Percentiles rank a stretch among this genome's conserved stretches.
phyloP scores from a whole-genome alignment of 2,113 vertebrate species.

The Vimba vimba region DNA sequence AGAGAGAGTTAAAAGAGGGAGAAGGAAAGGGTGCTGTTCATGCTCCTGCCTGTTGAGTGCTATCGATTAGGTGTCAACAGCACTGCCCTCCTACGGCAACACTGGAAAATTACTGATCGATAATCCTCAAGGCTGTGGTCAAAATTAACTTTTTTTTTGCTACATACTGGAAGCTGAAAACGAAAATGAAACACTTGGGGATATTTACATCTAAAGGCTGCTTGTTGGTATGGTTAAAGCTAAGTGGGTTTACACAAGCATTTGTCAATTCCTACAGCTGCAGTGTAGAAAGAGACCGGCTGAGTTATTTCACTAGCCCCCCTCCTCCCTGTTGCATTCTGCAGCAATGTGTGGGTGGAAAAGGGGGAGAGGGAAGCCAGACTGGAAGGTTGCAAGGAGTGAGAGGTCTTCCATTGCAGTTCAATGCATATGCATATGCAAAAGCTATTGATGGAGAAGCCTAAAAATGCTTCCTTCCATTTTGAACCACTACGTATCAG shows the following conservation, averaged over 20 bases:
- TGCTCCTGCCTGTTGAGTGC: slow-evolving; percentile 30
- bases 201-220: slow-evolving; percentile 14
- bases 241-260: background rate
- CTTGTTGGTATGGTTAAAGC: background rate
- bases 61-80: slow-evolving; percentile 31
- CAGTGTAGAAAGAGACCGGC: background rate
- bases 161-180: background rate
- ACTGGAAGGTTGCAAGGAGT: slow-evolving; percentile 11
- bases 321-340: slow-evolving; percentile 35
- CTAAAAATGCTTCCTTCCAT: background rate
- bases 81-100: background rate
- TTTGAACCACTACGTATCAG: background rate
- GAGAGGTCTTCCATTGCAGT: slow-evolving; percentile 32
- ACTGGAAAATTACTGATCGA: slow-evolving; percentile 16
- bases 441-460: background rate
- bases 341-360: slow-evolving; percentile 45
- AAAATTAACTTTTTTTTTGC: background rate
- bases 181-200: background rate
- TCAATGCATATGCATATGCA: background rate
- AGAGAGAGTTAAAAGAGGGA: background rate
- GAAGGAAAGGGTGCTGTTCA: background rate
- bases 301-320: slow-evolving; percentile 39
- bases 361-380: slow-evolving; percentile 1
- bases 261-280: slow-evolving; percentile 31
- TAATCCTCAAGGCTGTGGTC: slow-evolving; percentile 16